Base-by-base conservation (phyloP, 2,113 vertebrate species). In the Lanius ludovicianus region DNA sequence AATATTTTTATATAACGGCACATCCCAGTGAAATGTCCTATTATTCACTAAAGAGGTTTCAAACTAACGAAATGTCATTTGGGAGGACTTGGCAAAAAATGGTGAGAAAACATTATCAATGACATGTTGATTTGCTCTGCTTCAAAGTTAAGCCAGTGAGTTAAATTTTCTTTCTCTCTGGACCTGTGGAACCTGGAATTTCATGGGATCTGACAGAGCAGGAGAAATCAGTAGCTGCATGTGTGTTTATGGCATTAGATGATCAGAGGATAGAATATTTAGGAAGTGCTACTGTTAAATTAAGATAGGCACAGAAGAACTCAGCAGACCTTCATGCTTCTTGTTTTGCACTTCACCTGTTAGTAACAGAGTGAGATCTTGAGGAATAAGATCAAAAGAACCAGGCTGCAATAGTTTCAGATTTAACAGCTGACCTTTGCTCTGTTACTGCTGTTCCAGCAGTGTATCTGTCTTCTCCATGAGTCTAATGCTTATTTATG, bases 401-500 rank as follows among this genome's bases (percentile, higher is more conserved):
- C 47, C 60, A 89, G 63, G 31, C 56, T 85, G 37, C 68, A 70
- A 46, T 53, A 89, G 46, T 93, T 97, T 96, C 85, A 73, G 77
- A 49, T 94, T 88, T 90, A 96, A 84, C 84, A 18, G 15, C 67
- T 90, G 88, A 90, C 91, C 94, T 97, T 94, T 91, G 69, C 64
- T 79, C 87, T 85, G 37, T 94, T 95, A 75, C 46, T 76, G 60
- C 74, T 75, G 73, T 88, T 87, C 75, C 77, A 39, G 86, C 64
- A 96, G 74, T 2, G 2, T 96, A 95, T 84, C 96, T 97, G 95
- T 95, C 96, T 96, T 97, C 90, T 97, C 92, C 76, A 65, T 31
- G 56, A 77, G 89, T 70, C 89, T 96, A 94, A 84, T 92, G 90
- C 92, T 98, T 98, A 97, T 98, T 98, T 98, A 97, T 98, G 95